Evolutionary conservation across 1,140 invertebrate species (phyloP).

Genomic region (Philopotamus ludificatus): DNA sequence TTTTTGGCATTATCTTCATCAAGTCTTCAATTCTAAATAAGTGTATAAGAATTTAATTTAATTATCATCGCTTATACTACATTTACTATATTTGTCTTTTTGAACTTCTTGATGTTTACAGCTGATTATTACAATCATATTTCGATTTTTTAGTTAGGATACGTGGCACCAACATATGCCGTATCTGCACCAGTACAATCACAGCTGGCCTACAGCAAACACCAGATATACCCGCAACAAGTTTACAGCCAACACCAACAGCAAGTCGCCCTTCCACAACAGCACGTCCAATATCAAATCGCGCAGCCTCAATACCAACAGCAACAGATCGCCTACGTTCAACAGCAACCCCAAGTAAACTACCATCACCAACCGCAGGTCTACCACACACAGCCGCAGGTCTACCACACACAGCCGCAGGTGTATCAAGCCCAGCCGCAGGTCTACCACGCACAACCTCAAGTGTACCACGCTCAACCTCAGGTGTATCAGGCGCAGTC

Average conservation of each 20-base stretch:
- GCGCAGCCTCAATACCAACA: constrained; percentile 21
- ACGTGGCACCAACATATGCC: constrained; percentile 21
- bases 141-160: constrained; percentile 25
- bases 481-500: constrained; percentile 19
- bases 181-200: constrained; percentile 32
- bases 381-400: constrained; percentile 2
- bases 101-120: too few species aligned
- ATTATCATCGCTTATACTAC: too few species aligned
- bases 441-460: constrained; percentile 23
- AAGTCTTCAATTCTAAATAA: too few species aligned
- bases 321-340: constrained; percentile 12
- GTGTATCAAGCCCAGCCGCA: constrained; percentile 24
- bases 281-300: constrained; percentile 20
- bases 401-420: background rate
- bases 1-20: too few species aligned
- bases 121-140: background rate
- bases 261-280: constrained; percentile 5
- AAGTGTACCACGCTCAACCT: constrained; percentile 21
- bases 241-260: constrained; percentile 20
- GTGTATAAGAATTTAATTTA: too few species aligned
- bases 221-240: constrained; percentile 27
- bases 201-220: constrained; percentile 37
- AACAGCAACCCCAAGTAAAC: constrained; percentile 11
- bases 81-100: too few species aligned
- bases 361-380: constrained; percentile 14